Percentiles rank a stretch among this genome's conserved stretches.
Evolutionary conservation across 1,140 invertebrate genomes (phyloP).

Genomic region (Whitmania pigra): DNA sequence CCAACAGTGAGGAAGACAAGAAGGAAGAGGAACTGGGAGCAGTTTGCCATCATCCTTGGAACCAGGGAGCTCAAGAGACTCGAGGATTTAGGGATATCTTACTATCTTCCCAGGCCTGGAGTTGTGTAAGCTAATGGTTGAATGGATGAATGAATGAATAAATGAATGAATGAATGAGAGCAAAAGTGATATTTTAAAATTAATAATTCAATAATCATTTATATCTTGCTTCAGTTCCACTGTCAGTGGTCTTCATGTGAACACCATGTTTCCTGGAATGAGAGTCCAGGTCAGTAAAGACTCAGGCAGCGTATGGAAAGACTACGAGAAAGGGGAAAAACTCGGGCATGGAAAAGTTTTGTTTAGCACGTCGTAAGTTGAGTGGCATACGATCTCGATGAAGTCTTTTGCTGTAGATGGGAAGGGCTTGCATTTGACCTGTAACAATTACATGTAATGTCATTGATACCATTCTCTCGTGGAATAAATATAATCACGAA

Average conservation of each 20-base stretch:
- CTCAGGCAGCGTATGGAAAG: slow-evolving; percentile 9
- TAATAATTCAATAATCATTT: not conserved
- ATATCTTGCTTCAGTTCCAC: slow-evolving; percentile 1
- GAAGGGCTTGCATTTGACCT: not conserved
- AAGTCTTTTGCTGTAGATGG: not conserved
- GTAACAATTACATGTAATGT: too few relatives aligned
- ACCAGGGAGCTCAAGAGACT: slow-evolving; percentile 32
- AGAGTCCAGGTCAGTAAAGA: slow-evolving; percentile 16
- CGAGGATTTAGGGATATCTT: slow-evolving; percentile 30
- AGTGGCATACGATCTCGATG: not conserved
- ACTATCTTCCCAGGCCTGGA: slow-evolving; percentile 34
- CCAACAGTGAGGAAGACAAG: not conserved
- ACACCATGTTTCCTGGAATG: slow-evolving; percentile 20
- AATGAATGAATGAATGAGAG: not conserved
- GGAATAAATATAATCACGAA: too few relatives aligned
- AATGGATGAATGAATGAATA: too few relatives aligned
- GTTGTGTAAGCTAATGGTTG: slow-evolving; percentile 26
- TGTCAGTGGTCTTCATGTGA: not conserved
- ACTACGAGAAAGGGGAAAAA: not conserved
- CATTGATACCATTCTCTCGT: too few relatives aligned
- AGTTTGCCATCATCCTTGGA: slow-evolving; percentile 33
- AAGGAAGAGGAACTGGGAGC: slow-evolving; percentile 31
- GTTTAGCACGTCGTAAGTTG: not conserved
- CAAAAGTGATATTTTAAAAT: not conserved
- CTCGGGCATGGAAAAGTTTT: not conserved